Evolutionary conservation across 2,888 invertebrate genomes (phyloP).

Genomic region (Hypena proboscidalis): DNA sequence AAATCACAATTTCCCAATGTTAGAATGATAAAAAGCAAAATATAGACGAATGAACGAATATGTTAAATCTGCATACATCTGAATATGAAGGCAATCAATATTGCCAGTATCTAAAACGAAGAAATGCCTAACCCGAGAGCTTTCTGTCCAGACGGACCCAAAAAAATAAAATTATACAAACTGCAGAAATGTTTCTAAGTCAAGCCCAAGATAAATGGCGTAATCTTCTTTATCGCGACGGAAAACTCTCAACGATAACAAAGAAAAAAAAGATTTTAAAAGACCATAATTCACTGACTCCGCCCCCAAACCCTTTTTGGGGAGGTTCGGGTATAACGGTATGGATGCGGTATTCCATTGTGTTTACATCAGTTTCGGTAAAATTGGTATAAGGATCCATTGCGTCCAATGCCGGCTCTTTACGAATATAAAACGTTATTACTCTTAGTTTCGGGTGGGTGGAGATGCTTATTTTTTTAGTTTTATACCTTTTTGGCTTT

Average conservation of each 20-base stretch:
- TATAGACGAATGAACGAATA: conserved; percentile 20
- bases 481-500: neutral
- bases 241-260: conserved; percentile 74
- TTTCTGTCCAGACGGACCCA: conserved; percentile 9
- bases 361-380: conserved; percentile 42
- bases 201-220: conserved; percentile 68
- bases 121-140: conserved; percentile 15
- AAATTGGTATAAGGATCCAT: conserved; percentile 41
- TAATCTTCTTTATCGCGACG: conserved; percentile 75
- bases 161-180: conserved; percentile 54
- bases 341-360: conserved; percentile 49
- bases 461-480: neutral
- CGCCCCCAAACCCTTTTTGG: conserved; percentile 60
- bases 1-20: conserved; percentile 6
- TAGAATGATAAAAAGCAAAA: conserved; percentile 3
- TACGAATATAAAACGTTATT: conserved; percentile 34
- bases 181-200: conserved; percentile 58
- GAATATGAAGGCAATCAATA: conserved; percentile 33
- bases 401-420: conserved; percentile 28
- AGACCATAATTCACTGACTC: conserved; percentile 70
- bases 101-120: conserved; percentile 15
- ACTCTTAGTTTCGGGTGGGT: conserved; percentile 11
- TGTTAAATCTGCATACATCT: conserved; percentile 15
- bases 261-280: conserved; percentile 77
- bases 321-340: conserved; percentile 42